These are phyloP conservation scores for Parasteatoda tepidariorum DNA, from an alignment of 1,140 invertebrate genomes.

Conservation along the genomic window DNA sequence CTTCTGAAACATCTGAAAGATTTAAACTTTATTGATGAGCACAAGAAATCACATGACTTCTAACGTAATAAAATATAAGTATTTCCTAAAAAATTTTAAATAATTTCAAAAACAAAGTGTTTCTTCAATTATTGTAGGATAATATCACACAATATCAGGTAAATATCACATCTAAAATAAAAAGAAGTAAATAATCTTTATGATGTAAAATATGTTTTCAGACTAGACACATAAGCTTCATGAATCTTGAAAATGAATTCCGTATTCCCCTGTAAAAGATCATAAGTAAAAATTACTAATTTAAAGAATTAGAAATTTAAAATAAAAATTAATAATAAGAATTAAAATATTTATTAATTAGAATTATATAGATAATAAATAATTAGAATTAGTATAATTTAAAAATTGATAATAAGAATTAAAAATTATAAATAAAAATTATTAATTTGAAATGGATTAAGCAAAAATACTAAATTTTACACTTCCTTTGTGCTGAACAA, in stretches of 20 bases:
- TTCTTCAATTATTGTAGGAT: too few relatives aligned
- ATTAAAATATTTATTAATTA: background rate
- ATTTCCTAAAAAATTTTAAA: too few relatives aligned
- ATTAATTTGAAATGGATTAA: background rate
- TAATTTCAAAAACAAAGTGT: too few relatives aligned
- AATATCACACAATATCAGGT: too few relatives aligned
- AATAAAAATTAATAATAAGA: background rate
- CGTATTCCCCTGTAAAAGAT: constrained; percentile 4
- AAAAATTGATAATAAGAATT: background rate
- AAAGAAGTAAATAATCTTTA: too few relatives aligned
- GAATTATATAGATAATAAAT: background rate
- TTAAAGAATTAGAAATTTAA: background rate
- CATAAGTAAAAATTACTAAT: background rate
- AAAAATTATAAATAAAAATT: background rate
- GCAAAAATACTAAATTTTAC: too few relatives aligned
- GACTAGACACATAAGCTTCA: constrained; percentile 41
- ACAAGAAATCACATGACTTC: too few relatives aligned
- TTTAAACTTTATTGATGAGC: too few relatives aligned
- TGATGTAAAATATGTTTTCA: constrained; percentile 19
- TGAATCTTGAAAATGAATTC: constrained; percentile 27
- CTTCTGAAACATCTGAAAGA: too few relatives aligned
- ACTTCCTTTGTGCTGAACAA: too few relatives aligned
- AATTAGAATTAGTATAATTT: background rate
- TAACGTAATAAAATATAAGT: too few relatives aligned
- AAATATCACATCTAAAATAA: too few relatives aligned